Percentiles rank a stretch among this genome's conserved stretches.
These are phyloP conservation scores for Theonella swinhoei DNA, from an alignment of 37 sponge, comb jelly and placozoan species.

Conservation along the genomic window DNA sequence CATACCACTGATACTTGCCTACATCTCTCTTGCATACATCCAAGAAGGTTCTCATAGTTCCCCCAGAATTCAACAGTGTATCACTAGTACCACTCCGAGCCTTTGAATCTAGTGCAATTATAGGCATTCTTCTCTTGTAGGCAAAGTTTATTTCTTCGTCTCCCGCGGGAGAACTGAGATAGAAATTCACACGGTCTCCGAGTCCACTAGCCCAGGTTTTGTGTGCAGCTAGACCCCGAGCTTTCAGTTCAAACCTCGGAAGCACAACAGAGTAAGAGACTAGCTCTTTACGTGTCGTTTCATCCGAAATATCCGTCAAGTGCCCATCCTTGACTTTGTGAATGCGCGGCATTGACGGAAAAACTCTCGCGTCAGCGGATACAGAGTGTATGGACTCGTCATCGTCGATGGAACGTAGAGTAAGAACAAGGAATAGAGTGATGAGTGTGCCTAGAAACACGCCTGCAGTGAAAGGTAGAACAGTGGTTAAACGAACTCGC, in stretches of 20 bases:
- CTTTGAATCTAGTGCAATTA: neutral
- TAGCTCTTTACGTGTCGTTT: neutral
- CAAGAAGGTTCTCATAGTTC: neutral
- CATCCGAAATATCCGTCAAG: neutral
- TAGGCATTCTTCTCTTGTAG: constrained; percentile 5
- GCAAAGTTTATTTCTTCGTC: constrained; percentile 23
- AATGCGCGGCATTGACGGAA: neutral
- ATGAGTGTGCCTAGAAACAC: constrained; percentile 45
- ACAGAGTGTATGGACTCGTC: neutral
- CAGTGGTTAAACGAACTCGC: constrained; percentile 7
- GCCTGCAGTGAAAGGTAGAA: constrained; percentile 35
- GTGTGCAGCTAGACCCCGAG: neutral
- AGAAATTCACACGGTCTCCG: neutral
- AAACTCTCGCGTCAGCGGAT: no score
- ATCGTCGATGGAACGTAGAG: constrained; percentile 45
- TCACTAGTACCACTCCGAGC: neutral
- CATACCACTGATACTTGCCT: constrained; percentile 41
- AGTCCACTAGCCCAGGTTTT: constrained; percentile 18
- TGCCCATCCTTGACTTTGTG: neutral
- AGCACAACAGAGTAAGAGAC: constrained; percentile 31
- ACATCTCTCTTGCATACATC: constrained; percentile 24
- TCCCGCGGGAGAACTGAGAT: constrained; percentile 10
- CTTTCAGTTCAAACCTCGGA: neutral
- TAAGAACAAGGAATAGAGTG: constrained; percentile 21
- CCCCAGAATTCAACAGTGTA: neutral